phyloP scores from a whole-genome alignment of 2,888 invertebrate species.

The Eudasyphora cyanicolor region DNA sequence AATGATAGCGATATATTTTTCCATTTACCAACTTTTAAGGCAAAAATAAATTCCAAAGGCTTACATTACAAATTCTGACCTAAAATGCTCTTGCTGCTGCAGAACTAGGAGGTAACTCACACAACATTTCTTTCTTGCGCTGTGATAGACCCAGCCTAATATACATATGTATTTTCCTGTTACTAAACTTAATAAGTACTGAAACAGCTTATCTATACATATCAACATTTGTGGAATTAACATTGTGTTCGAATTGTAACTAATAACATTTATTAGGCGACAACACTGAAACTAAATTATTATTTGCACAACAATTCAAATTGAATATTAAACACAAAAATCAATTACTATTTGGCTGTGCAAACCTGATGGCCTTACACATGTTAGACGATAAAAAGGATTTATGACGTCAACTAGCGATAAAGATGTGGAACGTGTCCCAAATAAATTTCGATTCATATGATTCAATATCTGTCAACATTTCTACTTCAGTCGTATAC shows the following conservation, averaged over 20 bases:
- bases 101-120: too few species aligned
- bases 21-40: too few species aligned
- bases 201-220: background rate
- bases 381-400: conserved; percentile 49
- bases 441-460: conserved; percentile 40
- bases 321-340: background rate
- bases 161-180: too few species aligned
- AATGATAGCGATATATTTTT: too few species aligned
- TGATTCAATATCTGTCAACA: conserved; percentile 38
- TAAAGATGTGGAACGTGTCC: conserved; percentile 54
- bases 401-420: conserved; percentile 46
- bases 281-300: conserved; percentile 38
- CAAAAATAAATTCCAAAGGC: too few species aligned
- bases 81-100: too few species aligned
- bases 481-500: conserved; percentile 22
- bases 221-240: background rate
- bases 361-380: conserved; percentile 6
- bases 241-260: conserved; percentile 1
- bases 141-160: too few species aligned
- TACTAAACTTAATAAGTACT: too few species aligned
- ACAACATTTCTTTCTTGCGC: too few species aligned
- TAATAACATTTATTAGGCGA: conserved; percentile 1
- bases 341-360: conserved; percentile 46
- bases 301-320: conserved; percentile 50
- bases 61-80: too few species aligned